These are phyloP conservation scores for Puffinus mauretanicus DNA, from an alignment of 2,113 vertebrate genomes.

Conservation along the genomic window DNA sequence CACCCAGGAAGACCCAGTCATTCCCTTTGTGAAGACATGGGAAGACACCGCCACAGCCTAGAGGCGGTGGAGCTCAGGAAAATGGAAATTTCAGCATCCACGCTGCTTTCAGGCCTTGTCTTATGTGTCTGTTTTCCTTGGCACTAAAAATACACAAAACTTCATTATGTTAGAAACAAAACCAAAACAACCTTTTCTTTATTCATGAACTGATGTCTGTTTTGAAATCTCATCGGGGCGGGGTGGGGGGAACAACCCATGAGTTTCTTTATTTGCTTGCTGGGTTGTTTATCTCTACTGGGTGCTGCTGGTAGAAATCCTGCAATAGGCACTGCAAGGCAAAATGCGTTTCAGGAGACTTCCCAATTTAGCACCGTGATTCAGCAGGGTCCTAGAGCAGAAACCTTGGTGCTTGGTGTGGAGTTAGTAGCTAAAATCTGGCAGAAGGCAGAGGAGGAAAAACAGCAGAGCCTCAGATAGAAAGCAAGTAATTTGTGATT, in stretches of 20 bases:
- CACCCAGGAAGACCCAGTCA: not conserved
- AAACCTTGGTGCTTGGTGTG: not conserved
- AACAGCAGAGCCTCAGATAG: not conserved
- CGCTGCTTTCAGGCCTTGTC: not conserved
- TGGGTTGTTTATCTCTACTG: not conserved
- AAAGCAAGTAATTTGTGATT: not conserved
- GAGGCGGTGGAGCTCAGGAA: not conserved
- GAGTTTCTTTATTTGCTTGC: not conserved
- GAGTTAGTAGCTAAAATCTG: not conserved
- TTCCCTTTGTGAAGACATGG: not conserved
- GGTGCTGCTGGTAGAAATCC: not conserved
- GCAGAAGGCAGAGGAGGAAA: not conserved
- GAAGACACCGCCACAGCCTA: not conserved
- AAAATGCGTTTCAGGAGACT: not conserved
- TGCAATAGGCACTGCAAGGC: not conserved
- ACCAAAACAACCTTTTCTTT: conserved; percentile 5
- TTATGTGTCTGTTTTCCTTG: not conserved
- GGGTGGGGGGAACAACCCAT: not conserved
- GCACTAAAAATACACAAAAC: not conserved
- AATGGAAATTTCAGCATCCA: not conserved
- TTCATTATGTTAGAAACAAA: conserved; percentile 35
- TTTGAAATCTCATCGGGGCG: not conserved
- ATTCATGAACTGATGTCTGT: conserved; percentile 26
- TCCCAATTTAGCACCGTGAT: not conserved
- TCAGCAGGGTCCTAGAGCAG: not conserved